Evolutionary conservation across 92 coral and sea anemone genomes (phyloP), one percentile per base, ranked within the genome.

Genomic region (Parazoanthus atlanticus): DNA sequence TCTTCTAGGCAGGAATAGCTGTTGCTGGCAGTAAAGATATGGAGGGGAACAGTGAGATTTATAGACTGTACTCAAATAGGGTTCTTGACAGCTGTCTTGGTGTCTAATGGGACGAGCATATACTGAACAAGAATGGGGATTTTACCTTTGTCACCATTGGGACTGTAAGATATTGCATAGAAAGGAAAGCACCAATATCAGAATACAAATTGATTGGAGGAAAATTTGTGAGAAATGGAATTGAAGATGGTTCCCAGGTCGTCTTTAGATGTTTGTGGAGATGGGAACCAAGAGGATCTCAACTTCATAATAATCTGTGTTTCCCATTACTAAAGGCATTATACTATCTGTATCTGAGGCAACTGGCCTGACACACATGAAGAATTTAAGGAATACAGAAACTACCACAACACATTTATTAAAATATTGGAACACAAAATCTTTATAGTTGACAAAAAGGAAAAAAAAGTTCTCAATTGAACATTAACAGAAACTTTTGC

Each of bases 131-230:
- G 21, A 80, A 54, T 41, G 93, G 95, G 17, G 91, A 88, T 88
- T 92, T 86, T 85, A 88, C 92, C 36, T 90, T 75, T 84, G 91
- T 90, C 8, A 81, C 30, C 0, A 70, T 73, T 15, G 85, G 80
- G 23, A 90, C 93, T 82, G 90, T 90, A 2, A 64, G 89, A 34
- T 93, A 36, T 84, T 88, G 95, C 93, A 47, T 88, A 13, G 34
- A 70, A 1, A 88, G 83, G 69, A 90, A 79, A 81, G 6, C 74
- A 10, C 79, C 93, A 46, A 79, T 90, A 29, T 41, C 41, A 28
- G 94, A 89, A 73, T 93, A 80, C 81, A 93, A 89, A 82, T 61
- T 72, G 11, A 86, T 93, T 89, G 95, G 94, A 30, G 92, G 79
- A 28, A 91, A 88, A 38, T 81, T 43, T 65, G 89, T 88, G 11